Base-by-base conservation (phyloP, 2,888 invertebrate species). In the Andrena camellia region DNA sequence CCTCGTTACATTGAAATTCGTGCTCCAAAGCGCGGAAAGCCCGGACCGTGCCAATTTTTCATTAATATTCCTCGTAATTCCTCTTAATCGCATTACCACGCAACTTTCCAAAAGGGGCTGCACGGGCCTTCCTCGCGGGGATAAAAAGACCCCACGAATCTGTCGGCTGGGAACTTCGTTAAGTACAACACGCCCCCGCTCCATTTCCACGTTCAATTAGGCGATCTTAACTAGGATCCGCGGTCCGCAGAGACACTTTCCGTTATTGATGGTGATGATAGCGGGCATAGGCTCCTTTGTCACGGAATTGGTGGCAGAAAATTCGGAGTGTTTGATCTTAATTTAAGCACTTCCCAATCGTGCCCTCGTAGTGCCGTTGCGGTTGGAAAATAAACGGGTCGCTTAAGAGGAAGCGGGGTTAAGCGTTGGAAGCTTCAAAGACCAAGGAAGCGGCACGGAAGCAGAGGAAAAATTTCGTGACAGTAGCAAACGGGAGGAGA, bases 41-140 rank as follows among this genome's bases (percentile, higher is more conserved):
- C 10, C 42, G 20, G 35, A 62, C 31, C 54, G 62, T 74, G 66
- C 82, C 75, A 70, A 81, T 82, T 82, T 81, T 82, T 82, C 75
- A 82, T 82, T 81, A 83, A 83, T 81, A 76, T 68, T 59, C 71
- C 75, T 10, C 52, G 52, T 68, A 82, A 81, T 76, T 81, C 31
- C 75, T 10, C n/a, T 54, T 71, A 82, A 82, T 82, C 82, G 70
- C 67, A 35, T 82, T 82, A 72, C 59, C 72, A n/a, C 31, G 52
- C 17, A 74, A 81, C 73, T 81, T 80, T 29, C 50, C 31, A 3
- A n/a, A n/a, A 8, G 17, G 0, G 13, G 17, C 10, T 42, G 42
- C 63, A 8, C 35, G 62, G n/a, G n/a, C n/a, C 7, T 35, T 13
- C 10, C 52, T 13, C 17, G 6, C 10, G 4, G 20, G 33, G 29